Conservation (phyloP, 2,113 vertebrate species). For the Vanacampus margaritifer region DNA sequence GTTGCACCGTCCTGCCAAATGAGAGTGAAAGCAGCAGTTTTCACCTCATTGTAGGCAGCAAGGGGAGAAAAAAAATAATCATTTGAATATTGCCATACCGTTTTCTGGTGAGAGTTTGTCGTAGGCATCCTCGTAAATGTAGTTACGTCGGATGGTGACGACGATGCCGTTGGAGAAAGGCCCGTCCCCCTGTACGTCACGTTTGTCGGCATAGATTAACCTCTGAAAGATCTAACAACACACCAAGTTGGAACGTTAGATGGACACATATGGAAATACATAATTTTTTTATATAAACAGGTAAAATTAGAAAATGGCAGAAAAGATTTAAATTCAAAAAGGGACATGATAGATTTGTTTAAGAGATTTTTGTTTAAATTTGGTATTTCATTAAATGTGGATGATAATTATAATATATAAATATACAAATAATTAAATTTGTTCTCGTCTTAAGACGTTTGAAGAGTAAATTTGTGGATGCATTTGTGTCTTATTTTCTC, state of each 20-base stretch:
- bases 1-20: neutral
- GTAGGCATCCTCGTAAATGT: conserved; percentile 98
- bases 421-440: too few relatives aligned
- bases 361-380: too few relatives aligned
- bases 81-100: conserved; percentile 66
- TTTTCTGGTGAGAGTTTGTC: conserved; percentile 98
- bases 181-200: conserved; percentile 93
- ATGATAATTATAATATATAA: too few relatives aligned
- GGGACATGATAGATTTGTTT: too few relatives aligned
- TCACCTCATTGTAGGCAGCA: neutral
- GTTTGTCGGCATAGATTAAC: conserved; percentile 94
- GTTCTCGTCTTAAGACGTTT: too few relatives aligned
- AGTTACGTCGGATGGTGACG: conserved; percentile 94
- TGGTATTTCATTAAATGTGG: too few relatives aligned
- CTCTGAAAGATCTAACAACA: conserved; percentile 90
- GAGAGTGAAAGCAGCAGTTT: neutral
- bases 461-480: neutral
- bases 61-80: neutral
- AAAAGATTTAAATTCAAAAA: too few relatives aligned
- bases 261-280: too few relatives aligned
- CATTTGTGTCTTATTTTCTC: too few relatives aligned
- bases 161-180: conserved; percentile 94
- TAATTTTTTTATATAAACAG: too few relatives aligned
- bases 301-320: too few relatives aligned
- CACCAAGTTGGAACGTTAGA: neutral